Evolutionary conservation across 2,797 vertebrate genomes (phyloP), one percentile per base, ranked within the genome.

Genomic region (Neomorphus geoffroyi): DNA sequence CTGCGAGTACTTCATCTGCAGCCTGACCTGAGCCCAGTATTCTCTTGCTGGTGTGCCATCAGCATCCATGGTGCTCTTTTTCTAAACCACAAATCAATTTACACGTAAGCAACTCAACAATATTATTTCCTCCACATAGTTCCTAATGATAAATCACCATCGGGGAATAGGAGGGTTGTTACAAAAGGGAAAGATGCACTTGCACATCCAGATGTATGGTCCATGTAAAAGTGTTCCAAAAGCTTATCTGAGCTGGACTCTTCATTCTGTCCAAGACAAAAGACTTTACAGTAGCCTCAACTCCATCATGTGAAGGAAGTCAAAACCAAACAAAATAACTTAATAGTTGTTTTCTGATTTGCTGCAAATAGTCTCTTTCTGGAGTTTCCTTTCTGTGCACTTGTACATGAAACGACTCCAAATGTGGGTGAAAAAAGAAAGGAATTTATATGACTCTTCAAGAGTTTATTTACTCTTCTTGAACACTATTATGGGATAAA

Each of bases 381-480:
- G 22, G 39, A 85, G 24, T 54, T 92, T 72, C 41, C 60, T 89
- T 72, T 74, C 69, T 77, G 5, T 85, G 28, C n/a, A 45, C 26
- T 64, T 79, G 46, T 50, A 69, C 39, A 10, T 58, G 53, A 86
- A 94, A 32, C 77, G 26, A 69, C 54, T 82, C 43, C 60, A 88
- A 58, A 75, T 39, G 12, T 41, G 16, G 6, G 32, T 93, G 81
- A 83, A 83, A 66, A 65, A 75, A 60, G 61, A 80, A 73, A 87
- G 54, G 26, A 30, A 45, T 53, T 77, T 58, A 27, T 69, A 83
- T 78, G 27, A 62, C 27, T 78, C 35, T 87, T 87, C 30, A 70
- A 26, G 41, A 86, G 32, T 77, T 62, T 88, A 30, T 90, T 96
- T 88, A 75, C 73, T 88, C 37, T 33, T 94, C 61, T 75, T 61